A percentile compares a stretch with the other conserved stretches of the same genome.
Conservation (phyloP, 2,113 vertebrate species). For the Ailuropoda melanoleuca region DNA sequence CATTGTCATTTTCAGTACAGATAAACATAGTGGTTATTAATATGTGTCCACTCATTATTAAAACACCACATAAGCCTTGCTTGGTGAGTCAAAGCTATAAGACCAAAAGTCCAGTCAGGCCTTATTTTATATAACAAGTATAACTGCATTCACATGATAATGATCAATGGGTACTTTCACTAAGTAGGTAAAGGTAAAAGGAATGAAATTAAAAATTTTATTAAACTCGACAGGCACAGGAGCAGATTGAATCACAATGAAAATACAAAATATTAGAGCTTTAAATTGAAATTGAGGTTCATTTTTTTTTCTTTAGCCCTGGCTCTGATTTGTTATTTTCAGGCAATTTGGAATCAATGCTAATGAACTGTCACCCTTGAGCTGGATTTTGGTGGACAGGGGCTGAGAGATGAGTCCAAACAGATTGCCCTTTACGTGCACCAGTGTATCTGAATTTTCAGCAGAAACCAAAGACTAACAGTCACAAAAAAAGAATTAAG, state of each 20-base stretch:
- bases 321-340: not conserved
- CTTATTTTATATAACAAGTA: not conserved
- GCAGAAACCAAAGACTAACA: not conserved
- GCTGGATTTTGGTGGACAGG: not conserved
- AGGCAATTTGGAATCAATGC: not conserved
- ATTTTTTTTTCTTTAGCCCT: not conserved
- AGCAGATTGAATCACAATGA: not conserved
- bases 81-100: not conserved
- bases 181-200: not conserved
- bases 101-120: not conserved
- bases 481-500: constrained; percentile 12
- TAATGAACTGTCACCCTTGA: not conserved
- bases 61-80: not conserved
- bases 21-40: not conserved
- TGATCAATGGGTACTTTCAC: not conserved
- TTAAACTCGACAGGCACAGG: not conserved
- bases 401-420: not conserved
- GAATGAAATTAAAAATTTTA: not conserved
- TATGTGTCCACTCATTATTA: not conserved
- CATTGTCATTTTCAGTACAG: not conserved
- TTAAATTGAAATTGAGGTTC: not conserved
- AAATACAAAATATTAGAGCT: not conserved
- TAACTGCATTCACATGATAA: not conserved
- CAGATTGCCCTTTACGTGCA: not conserved
- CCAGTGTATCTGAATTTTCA: not conserved